A percentile compares a stretch with the other conserved stretches of the same genome.
Conservation (phyloP, 1,140 invertebrate genomes). For the Bombus superbus region DNA sequence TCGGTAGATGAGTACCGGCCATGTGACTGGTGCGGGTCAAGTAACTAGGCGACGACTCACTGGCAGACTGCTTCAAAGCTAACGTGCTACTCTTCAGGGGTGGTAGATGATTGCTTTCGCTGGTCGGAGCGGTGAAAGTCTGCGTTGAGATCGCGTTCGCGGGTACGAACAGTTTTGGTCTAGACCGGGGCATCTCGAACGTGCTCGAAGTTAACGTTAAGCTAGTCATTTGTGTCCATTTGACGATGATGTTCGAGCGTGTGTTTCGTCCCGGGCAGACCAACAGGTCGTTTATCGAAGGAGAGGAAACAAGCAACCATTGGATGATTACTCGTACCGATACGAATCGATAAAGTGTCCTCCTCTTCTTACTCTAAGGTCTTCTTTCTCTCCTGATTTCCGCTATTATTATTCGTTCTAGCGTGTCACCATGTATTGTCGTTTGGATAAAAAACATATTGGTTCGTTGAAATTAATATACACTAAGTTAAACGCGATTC, state of each 20-base stretch:
- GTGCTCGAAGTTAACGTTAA: constrained; percentile 65
- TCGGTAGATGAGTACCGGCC: constrained; percentile 66
- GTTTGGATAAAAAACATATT: constrained; percentile 45
- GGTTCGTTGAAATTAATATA: constrained; percentile 33
- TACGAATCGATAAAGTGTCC: background rate
- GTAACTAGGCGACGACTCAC: constrained; percentile 44
- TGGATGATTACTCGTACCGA: background rate
- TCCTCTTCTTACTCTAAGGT: background rate
- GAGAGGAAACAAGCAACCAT: background rate
- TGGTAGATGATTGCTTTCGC: constrained; percentile 78
- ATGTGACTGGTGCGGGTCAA: constrained; percentile 34
- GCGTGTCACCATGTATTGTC: constrained; percentile 33
- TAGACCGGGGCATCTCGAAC: constrained; percentile 78
- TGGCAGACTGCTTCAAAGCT: constrained; percentile 65
- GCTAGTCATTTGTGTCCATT: constrained; percentile 73
- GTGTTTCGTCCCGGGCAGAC: constrained; percentile 10
- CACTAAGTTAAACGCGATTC: constrained; percentile 10
- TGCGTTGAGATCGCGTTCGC: constrained; percentile 75
- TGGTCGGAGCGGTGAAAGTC: constrained; percentile 72
- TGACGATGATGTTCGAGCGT: constrained; percentile 30
- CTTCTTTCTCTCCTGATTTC: background rate
- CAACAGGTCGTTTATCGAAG: background rate
- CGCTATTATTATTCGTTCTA: background rate
- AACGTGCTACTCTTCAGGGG: constrained; percentile 75
- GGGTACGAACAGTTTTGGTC: constrained; percentile 75